A percentile compares a stretch with the other conserved stretches of the same genome.
Evolutionary conservation across 2,888 invertebrate genomes (phyloP).

Genomic region (Ormyrus labotus): DNA sequence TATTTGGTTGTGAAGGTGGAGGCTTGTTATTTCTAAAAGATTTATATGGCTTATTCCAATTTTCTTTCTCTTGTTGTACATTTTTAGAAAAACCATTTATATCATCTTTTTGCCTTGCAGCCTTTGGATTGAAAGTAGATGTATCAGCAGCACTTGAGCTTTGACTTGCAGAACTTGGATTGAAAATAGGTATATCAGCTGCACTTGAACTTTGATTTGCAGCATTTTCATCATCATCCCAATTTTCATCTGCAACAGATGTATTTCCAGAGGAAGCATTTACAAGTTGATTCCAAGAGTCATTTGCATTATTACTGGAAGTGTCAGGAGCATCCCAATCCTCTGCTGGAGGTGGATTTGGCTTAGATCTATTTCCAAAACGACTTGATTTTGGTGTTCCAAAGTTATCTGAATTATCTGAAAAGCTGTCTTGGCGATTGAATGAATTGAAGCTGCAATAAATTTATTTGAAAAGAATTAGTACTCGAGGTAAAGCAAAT

Average conservation of each 20-base stretch:
- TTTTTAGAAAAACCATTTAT: not conserved
- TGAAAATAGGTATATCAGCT: conserved; percentile 15
- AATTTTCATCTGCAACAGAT: conserved; percentile 27
- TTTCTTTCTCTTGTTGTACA: conserved; percentile 1
- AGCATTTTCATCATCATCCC: conserved; percentile 22
- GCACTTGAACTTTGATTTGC: conserved; percentile 13
- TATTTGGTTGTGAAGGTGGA: too few species aligned
- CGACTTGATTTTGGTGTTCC: conserved; percentile 28
- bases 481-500: conserved; percentile 1
- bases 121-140: too few species aligned
- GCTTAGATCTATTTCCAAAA: conserved; percentile 22
- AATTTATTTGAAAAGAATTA: conserved; percentile 8
- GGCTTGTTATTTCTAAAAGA: too few species aligned
- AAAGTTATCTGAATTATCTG: conserved; percentile 34
- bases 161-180: conserved; percentile 10
- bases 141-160: not conserved
- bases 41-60: conserved; percentile 15
- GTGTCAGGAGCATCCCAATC: conserved; percentile 54
- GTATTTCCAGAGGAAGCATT: conserved; percentile 5
- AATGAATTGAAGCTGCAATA: conserved; percentile 47
- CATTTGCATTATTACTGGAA: conserved; percentile 29
- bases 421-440: conserved; percentile 7
- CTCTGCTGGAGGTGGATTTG: conserved; percentile 7
- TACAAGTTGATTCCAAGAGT: conserved; percentile 39
- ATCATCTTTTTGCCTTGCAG: not conserved